Conservation (phyloP, 2,888 invertebrate species). For the Metallyticus violacea region DNA sequence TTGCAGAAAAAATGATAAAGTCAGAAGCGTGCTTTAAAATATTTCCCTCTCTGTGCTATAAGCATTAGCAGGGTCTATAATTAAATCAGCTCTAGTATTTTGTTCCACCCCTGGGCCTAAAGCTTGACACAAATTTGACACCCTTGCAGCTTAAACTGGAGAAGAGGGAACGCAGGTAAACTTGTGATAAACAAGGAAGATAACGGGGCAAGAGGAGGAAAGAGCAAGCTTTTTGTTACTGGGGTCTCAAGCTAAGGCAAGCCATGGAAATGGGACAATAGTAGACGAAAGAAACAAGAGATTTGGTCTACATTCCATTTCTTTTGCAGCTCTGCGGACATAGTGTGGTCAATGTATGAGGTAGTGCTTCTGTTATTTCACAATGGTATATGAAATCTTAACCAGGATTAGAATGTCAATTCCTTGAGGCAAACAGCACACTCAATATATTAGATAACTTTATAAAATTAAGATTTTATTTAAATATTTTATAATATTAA, state of each 20-base stretch:
- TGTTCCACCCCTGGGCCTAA: background rate
- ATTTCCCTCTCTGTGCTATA: background rate
- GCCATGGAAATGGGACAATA: background rate
- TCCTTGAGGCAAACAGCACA: too few relatives aligned
- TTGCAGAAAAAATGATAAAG: too few relatives aligned
- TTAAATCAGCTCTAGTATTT: background rate
- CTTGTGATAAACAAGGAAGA: background rate
- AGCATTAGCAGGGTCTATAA: background rate
- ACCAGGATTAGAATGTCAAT: too few relatives aligned
- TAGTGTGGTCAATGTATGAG: too few relatives aligned
- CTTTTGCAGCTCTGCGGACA: too few relatives aligned
- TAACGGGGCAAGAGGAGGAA: background rate
- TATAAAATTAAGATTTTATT: too few relatives aligned
- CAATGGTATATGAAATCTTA: too few relatives aligned
- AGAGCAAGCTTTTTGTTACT: background rate
- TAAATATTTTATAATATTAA: too few relatives aligned
- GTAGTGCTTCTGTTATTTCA: too few relatives aligned
- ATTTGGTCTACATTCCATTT: background rate
- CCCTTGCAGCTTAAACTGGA: background rate
- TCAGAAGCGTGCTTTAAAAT: too few relatives aligned
- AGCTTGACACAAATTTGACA: constrained; percentile 8
- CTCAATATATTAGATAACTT: too few relatives aligned
- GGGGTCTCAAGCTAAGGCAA: background rate
- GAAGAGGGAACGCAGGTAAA: background rate
- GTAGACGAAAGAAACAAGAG: background rate